phyloP scores from a whole-genome alignment of 2,888 invertebrate species.

The Operophtera brumata region DNA sequence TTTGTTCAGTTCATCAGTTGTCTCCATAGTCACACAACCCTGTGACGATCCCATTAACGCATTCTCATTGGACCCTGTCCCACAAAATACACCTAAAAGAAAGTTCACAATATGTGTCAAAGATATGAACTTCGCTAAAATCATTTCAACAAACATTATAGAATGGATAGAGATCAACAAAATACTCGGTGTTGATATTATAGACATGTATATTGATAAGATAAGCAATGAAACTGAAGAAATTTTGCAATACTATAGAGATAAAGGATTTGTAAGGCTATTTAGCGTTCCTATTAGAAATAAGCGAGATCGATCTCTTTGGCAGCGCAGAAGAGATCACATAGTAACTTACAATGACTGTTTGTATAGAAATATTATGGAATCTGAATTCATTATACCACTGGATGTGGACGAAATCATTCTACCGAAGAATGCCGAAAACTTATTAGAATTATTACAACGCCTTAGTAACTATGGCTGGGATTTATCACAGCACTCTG shows the following conservation, averaged over 20 bases:
- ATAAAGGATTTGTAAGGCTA: constrained; percentile 69
- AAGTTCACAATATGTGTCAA: constrained; percentile 86
- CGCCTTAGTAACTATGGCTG: constrained; percentile 67
- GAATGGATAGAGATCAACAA: constrained; percentile 87
- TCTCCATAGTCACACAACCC: constrained; percentile 75
- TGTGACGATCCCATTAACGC: constrained; percentile 73
- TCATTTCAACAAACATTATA: constrained; percentile 82
- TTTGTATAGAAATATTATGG: constrained; percentile 85
- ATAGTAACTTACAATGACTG: constrained; percentile 89
- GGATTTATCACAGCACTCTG: constrained; percentile 75
- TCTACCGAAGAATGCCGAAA: constrained; percentile 81
- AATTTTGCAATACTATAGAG: constrained; percentile 80
- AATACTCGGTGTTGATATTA: constrained; percentile 84
- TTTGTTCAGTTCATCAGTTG: constrained; percentile 55
- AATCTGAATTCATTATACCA: constrained; percentile 84
- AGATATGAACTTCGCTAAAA: constrained; percentile 83
- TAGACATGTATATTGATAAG: constrained; percentile 84
- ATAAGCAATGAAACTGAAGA: constrained; percentile 77
- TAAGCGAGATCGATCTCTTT: constrained; percentile 65
- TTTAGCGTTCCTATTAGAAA: constrained; percentile 78
- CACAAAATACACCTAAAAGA: constrained; percentile 44
- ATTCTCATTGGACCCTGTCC: constrained; percentile 52
- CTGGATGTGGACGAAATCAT: constrained; percentile 88
- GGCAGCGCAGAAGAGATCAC: constrained; percentile 86
- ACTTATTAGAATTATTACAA: constrained; percentile 80